These are phyloP conservation scores for Pantelozetes paolii DNA, from an alignment of 2,888 invertebrate species.

Conservation along the genomic window DNA sequence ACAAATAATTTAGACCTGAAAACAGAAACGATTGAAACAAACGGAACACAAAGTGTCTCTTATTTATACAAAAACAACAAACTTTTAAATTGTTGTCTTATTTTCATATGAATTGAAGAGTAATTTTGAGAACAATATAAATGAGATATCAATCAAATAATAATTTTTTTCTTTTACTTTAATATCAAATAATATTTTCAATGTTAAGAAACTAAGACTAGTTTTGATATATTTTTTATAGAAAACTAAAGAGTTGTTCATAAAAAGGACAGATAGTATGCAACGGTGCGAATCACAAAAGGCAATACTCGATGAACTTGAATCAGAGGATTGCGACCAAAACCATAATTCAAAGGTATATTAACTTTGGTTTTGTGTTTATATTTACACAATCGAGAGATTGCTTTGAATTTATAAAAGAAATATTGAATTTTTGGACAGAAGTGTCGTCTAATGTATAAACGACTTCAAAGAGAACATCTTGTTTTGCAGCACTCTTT, in stretches of 20 bases:
- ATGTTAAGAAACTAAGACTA: neutral
- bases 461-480: conserved; percentile 4
- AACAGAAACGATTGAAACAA: too few relatives aligned
- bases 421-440: neutral
- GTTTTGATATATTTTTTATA: neutral
- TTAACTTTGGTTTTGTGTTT: neutral
- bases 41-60: too few relatives aligned
- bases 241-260: neutral
- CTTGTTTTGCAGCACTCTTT: conserved; percentile 15
- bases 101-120: too few relatives aligned
- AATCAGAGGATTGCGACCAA: neutral
- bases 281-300: conserved; percentile 10
- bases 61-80: too few relatives aligned
- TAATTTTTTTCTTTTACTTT: too few relatives aligned
- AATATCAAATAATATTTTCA: too few relatives aligned
- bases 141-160: too few relatives aligned
- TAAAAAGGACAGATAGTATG: neutral
- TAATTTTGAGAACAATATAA: too few relatives aligned
- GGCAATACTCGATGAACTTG: neutral
- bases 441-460: neutral
- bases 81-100: too few relatives aligned
- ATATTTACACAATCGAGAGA: neutral
- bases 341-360: neutral
- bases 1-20: too few relatives aligned
- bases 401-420: neutral